A percentile compares a stretch with the other conserved stretches of the same genome.
Evolutionary conservation across 2,797 vertebrate species (phyloP).

Genomic region (Tachyglossus aculeatus): DNA sequence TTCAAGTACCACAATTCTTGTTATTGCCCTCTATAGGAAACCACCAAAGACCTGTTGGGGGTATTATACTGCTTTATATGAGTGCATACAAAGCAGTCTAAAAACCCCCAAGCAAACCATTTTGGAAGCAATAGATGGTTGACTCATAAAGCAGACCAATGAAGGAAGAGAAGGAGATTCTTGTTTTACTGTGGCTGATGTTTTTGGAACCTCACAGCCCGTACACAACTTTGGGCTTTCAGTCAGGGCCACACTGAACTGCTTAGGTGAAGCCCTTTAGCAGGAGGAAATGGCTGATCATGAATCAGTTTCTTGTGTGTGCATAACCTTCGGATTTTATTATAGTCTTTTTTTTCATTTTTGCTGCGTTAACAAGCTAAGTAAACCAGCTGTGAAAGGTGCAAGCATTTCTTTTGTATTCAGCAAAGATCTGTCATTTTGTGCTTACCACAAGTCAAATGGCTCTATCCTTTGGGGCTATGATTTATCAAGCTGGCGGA

Average conservation of each 20-base stretch:
- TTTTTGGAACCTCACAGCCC: background rate
- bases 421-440: slow-evolving; percentile 73
- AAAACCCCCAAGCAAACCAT: background rate
- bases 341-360: slow-evolving; percentile 38
- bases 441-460: slow-evolving; percentile 72
- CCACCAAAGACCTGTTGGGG: no score
- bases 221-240: background rate
- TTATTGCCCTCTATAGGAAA: no score
- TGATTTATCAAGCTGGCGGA: slow-evolving; percentile 72
- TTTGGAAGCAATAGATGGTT: background rate
- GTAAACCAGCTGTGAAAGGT: slow-evolving; percentile 75
- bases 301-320: slow-evolving; percentile 27
- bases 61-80: no score
- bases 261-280: slow-evolving; percentile 36
- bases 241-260: slow-evolving; percentile 1
- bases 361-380: slow-evolving; percentile 69
- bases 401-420: slow-evolving; percentile 67
- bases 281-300: slow-evolving; percentile 26
- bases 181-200: background rate
- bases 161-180: background rate
- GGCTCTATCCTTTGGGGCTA: slow-evolving; percentile 65
- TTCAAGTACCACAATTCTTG: no score
- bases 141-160: background rate
- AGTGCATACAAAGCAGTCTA: no score
- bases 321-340: slow-evolving; percentile 68